Conservation (phyloP, 2,888 invertebrate species). For the Cosmia trapezina region DNA sequence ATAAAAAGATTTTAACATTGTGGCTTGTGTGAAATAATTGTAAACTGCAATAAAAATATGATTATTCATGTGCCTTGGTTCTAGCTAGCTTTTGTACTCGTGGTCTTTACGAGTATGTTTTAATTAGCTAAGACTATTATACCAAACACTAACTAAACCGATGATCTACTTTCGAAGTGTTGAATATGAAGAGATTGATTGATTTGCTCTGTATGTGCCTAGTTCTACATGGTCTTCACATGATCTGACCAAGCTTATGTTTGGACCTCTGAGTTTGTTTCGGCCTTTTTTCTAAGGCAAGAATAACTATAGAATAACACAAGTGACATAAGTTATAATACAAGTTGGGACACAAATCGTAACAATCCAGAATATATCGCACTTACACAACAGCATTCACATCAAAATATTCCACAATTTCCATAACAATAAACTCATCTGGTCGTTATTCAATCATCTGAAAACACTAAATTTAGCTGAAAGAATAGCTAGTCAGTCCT, state of each 20-base stretch:
- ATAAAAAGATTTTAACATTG: slow-evolving; percentile 21
- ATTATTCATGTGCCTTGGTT: slow-evolving; percentile 18
- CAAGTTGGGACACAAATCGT: not conserved
- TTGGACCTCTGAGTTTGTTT: no score
- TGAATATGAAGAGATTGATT: not conserved
- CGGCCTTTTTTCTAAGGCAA: not conserved
- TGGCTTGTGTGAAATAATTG: slow-evolving; percentile 16
- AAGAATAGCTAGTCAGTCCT: slow-evolving; percentile 44
- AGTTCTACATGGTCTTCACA: not conserved
- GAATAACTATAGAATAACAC: not conserved
- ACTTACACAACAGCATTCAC: slow-evolving; percentile 1
- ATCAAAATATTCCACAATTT: slow-evolving; percentile 27
- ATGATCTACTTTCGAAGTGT: not conserved
- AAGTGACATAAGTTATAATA: not conserved
- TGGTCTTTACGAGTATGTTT: slow-evolving; percentile 2
- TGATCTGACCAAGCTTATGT: no score
- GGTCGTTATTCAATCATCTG: slow-evolving; percentile 44
- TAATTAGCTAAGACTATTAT: not conserved
- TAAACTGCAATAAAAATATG: slow-evolving; percentile 22
- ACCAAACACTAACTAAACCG: not conserved
- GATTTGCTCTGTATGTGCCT: not conserved
- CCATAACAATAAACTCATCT: slow-evolving; percentile 43
- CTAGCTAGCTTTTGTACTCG: not conserved
- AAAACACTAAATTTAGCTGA: slow-evolving; percentile 51
- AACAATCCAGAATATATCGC: not conserved